phyloP scores from a whole-genome alignment of 1,140 invertebrate species.

The Stratiolaelaps scimitus region DNA sequence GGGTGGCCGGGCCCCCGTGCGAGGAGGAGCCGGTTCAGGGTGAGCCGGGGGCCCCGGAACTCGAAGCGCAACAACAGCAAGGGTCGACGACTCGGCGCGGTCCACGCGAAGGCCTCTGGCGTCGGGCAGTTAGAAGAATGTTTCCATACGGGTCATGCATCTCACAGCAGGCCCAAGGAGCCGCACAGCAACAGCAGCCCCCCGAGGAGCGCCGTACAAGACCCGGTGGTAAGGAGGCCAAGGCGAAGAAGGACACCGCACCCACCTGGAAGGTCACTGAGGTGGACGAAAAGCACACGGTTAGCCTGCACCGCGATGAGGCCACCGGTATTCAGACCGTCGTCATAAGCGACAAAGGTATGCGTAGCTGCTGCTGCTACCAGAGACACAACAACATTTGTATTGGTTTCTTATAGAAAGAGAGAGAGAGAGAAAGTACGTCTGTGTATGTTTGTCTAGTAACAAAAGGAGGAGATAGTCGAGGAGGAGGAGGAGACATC shows the following conservation, averaged over 20 bases:
- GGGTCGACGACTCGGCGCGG: neutral
- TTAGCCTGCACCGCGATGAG: constrained; percentile 17
- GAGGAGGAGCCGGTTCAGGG: neutral
- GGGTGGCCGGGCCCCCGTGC: constrained; percentile 13
- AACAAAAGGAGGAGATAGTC: too few species aligned
- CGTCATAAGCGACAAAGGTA: constrained; percentile 25
- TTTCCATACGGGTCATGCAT: constrained; percentile 26
- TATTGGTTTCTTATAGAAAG: neutral
- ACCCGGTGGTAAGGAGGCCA: neutral
- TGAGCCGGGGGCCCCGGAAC: constrained; percentile 13
- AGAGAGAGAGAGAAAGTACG: neutral
- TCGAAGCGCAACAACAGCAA: neutral
- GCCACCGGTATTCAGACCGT: constrained; percentile 22
- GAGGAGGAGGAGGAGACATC: too few species aligned
- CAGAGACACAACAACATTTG: too few species aligned
- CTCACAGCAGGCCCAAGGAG: constrained; percentile 6
- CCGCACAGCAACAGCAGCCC: too few species aligned
- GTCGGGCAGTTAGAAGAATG: constrained; percentile 14
- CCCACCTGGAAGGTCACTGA: constrained; percentile 4
- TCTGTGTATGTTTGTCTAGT: too few species aligned
- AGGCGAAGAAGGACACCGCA: neutral
- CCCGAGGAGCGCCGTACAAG: too few species aligned
- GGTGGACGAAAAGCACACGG: neutral
- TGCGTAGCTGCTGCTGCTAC: too few species aligned
- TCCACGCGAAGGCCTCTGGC: constrained; percentile 20